These are phyloP conservation scores for Saccostrea echinata DNA, from an alignment of 1,140 invertebrate species.

Conservation along the genomic window DNA sequence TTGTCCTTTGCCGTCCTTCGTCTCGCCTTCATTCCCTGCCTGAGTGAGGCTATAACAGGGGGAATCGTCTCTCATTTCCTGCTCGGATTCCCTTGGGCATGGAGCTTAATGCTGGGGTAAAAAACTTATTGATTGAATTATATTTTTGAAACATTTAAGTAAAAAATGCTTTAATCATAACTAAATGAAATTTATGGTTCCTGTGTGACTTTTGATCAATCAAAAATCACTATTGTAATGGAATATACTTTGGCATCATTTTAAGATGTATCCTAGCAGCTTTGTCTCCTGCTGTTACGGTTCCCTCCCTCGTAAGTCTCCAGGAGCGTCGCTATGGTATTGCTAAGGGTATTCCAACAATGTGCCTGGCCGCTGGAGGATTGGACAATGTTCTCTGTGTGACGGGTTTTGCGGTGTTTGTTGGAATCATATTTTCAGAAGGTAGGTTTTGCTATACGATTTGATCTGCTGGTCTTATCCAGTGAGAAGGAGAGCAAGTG, in stretches of 20 bases:
- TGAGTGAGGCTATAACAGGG: constrained; percentile 87
- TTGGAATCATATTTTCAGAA: constrained; percentile 73
- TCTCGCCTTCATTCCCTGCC: constrained; percentile 91
- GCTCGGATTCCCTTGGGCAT: constrained; percentile 91
- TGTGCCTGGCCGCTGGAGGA: constrained; percentile 93
- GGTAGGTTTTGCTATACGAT: constrained; percentile 55
- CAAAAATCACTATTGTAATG: background rate
- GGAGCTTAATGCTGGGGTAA: constrained; percentile 88
- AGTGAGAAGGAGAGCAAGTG: no score
- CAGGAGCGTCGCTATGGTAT: constrained; percentile 92
- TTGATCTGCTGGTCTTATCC: background rate
- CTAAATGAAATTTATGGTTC: background rate
- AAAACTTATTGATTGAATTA: background rate
- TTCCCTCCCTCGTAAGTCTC: constrained; percentile 92
- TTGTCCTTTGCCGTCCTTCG: constrained; percentile 86
- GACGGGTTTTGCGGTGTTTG: constrained; percentile 87
- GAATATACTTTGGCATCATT: background rate
- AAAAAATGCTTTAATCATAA: background rate
- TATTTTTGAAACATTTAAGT: background rate
- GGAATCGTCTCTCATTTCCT: constrained; percentile 87
- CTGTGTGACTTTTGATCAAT: background rate
- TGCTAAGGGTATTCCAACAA: constrained; percentile 95
- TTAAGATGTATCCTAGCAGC: constrained; percentile 62
- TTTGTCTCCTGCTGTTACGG: constrained; percentile 93
- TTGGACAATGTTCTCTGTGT: constrained; percentile 91